A percentile compares a stretch with the other conserved stretches of the same genome.
Evolutionary conservation across 2,113 vertebrate species (phyloP).

Genomic region (Cavia aperea): DNA sequence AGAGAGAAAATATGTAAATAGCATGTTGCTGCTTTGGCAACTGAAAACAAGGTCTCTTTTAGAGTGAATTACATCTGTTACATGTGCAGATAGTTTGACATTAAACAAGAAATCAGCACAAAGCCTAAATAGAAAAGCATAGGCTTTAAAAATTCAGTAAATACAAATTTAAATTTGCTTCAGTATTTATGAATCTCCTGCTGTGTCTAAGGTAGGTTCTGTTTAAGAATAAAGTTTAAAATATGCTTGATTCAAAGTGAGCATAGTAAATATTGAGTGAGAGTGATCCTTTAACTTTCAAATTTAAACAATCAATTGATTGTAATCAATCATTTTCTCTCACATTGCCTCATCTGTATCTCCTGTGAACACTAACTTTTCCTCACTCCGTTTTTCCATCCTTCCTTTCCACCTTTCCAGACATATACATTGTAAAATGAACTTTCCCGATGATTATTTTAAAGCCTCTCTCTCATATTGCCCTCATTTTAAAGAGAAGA

Average conservation of each 20-base stretch:
- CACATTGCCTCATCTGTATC: accelerated
- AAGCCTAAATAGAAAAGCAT: not conserved
- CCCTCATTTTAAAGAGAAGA: no score
- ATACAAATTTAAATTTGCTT: not conserved
- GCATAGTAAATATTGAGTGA: not conserved
- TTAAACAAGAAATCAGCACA: not conserved
- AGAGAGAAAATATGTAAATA: constrained; percentile 19
- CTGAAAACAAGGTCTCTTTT: not conserved
- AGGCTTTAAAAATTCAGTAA: not conserved
- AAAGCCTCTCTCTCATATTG: not conserved
- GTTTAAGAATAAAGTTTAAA: not conserved
- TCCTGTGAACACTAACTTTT: accelerated
- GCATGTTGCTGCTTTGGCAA: not conserved
- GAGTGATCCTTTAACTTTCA: not conserved
- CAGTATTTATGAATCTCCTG: not conserved
- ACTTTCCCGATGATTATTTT: not conserved
- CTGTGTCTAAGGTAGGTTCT: not conserved
- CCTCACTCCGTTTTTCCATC: no score
- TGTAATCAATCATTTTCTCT: not conserved
- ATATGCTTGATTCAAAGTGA: not conserved
- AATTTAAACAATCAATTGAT: not conserved
- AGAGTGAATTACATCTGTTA: not conserved
- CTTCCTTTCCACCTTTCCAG: not conserved
- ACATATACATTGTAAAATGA: not conserved
- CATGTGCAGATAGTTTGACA: not conserved